Evolutionary conservation across 2,888 invertebrate species (phyloP).

Genomic region (Yponomeuta evonymella): DNA sequence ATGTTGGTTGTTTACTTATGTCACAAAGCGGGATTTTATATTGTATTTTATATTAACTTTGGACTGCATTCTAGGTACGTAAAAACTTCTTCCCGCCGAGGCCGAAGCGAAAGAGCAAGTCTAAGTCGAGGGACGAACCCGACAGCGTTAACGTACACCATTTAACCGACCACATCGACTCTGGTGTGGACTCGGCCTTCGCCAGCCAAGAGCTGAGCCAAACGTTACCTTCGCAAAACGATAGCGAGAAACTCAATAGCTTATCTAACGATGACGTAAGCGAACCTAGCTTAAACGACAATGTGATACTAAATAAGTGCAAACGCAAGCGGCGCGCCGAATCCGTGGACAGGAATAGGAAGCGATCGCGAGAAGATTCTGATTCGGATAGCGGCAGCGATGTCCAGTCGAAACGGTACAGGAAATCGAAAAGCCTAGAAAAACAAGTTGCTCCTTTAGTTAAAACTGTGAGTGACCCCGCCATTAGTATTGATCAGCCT

Average conservation of each 20-base stretch:
- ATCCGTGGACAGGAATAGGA: constrained; percentile 40
- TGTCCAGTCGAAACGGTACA: constrained; percentile 19
- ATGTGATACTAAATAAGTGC: constrained; percentile 25
- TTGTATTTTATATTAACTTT: not conserved
- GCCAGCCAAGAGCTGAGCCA: constrained; percentile 34
- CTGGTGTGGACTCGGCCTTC: constrained; percentile 39
- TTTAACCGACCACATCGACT: constrained; percentile 32
- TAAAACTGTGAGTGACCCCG: constrained; percentile 64
- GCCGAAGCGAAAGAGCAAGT: constrained; percentile 56
- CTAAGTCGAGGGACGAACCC: not conserved
- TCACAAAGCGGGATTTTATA: too few relatives aligned
- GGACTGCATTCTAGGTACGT: constrained; percentile 71
- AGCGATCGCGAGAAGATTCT: constrained; percentile 33
- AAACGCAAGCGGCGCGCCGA: constrained; percentile 39
- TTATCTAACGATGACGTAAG: not conserved
- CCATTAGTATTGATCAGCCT: constrained; percentile 42
- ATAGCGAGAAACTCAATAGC: too few relatives aligned
- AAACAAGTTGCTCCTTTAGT: constrained; percentile 42
- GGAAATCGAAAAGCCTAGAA: constrained; percentile 22
- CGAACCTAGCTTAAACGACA: constrained; percentile 7
- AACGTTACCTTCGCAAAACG: not conserved
- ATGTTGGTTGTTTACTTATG: too few relatives aligned
- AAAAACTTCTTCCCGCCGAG: constrained; percentile 82
- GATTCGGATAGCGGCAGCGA: constrained; percentile 37
- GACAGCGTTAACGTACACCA: not conserved